Conservation (phyloP, 2,888 invertebrate genomes). For the Idaea dimidiata region DNA sequence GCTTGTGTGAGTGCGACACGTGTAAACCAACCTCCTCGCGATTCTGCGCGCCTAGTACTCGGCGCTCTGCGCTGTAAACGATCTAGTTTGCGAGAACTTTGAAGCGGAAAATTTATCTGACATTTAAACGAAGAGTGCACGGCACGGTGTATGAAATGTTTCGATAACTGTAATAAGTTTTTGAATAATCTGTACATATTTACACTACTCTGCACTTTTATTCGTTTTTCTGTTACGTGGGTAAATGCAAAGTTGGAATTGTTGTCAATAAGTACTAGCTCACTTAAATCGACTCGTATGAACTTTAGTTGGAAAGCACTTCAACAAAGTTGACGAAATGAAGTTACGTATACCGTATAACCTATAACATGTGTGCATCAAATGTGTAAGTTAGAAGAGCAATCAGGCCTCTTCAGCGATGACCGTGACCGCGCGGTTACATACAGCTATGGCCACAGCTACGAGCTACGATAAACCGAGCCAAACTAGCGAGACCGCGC, state of each 20-base stretch:
- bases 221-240: neutral
- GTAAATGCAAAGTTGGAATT: neutral
- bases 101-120: constrained; percentile 63
- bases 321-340: neutral
- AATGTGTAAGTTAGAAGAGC: constrained; percentile 43
- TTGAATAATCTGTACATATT: constrained; percentile 8
- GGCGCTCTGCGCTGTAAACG: constrained; percentile 60
- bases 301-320: neutral
- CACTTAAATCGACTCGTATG: neutral
- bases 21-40: constrained; percentile 49
- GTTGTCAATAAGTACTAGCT: neutral
- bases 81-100: constrained; percentile 65
- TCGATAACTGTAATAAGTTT: constrained; percentile 25
- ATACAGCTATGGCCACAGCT: constrained; percentile 41
- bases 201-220: neutral
- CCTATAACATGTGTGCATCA: neutral
- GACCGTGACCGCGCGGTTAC: constrained; percentile 48
- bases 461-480: constrained; percentile 41
- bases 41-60: constrained; percentile 53
- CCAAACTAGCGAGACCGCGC: constrained; percentile 46
- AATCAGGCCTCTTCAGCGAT: constrained; percentile 63
- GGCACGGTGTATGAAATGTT: constrained; percentile 28
- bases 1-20: constrained; percentile 59
- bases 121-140: constrained; percentile 49
- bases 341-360: neutral